Percentiles rank a stretch among this genome's conserved stretches.
phyloP scores from a whole-genome alignment of 2,797 vertebrate species.

The Acanthis flammea region DNA sequence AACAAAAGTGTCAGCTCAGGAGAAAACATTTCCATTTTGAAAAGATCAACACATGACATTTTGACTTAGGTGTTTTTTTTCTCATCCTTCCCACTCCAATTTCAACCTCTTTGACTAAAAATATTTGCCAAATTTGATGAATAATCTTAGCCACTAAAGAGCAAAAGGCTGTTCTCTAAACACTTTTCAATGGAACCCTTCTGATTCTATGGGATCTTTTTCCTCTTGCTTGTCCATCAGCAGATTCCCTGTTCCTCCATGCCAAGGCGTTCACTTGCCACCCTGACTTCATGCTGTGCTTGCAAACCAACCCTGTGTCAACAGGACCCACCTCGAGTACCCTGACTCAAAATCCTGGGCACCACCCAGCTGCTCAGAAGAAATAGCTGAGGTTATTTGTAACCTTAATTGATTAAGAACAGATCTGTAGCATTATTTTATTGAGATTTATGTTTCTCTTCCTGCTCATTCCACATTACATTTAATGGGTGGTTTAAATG shows the following conservation, averaged over 20 bases:
- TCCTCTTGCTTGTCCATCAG: neutral
- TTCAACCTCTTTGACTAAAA: constrained; percentile 22
- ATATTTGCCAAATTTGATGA: constrained; percentile 46
- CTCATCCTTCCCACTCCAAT: constrained; percentile 1
- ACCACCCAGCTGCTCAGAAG: neutral
- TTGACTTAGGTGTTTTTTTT: constrained; percentile 41
- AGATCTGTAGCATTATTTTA: neutral
- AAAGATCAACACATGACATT: constrained; percentile 58
- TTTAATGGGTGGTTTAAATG: neutral
- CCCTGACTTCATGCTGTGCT: neutral
- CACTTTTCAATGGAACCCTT: neutral
- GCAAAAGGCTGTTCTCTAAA: neutral
- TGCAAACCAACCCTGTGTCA: accelerated
- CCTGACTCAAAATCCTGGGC: neutral
- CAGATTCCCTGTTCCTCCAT: neutral
- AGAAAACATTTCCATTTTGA: constrained; percentile 58
- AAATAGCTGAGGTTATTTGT: neutral
- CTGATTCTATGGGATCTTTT: neutral
- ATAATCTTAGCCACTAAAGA: constrained; percentile 44
- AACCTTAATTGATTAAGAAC: neutral
- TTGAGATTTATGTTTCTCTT: neutral
- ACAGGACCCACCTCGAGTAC: neutral
- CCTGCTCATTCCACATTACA: neutral
- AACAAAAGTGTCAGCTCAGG: constrained; percentile 46
- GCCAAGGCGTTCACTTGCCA: neutral